Percentiles rank a stretch among this genome's conserved stretches.
Evolutionary conservation across 2,888 invertebrate species (phyloP).

Genomic region (Auanema freiburgensis): DNA sequence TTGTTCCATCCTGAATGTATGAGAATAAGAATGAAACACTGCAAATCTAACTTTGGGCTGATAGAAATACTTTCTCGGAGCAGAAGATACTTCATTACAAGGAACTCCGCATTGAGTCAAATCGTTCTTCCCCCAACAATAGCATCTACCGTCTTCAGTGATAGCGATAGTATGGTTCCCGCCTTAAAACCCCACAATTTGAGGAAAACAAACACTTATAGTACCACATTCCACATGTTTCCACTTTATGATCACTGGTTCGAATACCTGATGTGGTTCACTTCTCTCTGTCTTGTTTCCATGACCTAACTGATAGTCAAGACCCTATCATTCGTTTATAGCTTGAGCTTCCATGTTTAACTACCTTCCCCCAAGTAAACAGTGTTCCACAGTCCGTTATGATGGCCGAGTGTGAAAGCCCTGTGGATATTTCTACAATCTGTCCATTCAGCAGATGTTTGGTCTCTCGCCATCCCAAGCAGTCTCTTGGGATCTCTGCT

Average conservation of each 20-base stretch:
- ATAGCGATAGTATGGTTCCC: conserved; percentile 52
- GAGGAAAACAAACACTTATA: conserved; percentile 4
- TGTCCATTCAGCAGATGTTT: conserved; percentile 36
- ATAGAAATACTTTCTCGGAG: conserved; percentile 32
- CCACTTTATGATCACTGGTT: conserved; percentile 49
- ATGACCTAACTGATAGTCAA: conserved; percentile 58
- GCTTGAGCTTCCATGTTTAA: neutral
- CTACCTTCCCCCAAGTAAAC: conserved; percentile 58
- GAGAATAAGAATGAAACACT: neutral
- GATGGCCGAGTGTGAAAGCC: conserved; percentile 54
- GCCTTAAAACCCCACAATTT: conserved; percentile 32
- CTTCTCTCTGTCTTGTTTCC: conserved; percentile 50
- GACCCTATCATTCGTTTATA: conserved; percentile 19
- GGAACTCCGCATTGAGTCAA: conserved; percentile 44
- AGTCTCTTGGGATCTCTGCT: conserved; percentile 41
- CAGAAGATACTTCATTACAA: conserved; percentile 7
- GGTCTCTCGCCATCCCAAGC: conserved; percentile 37
- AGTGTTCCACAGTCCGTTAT: conserved; percentile 49
- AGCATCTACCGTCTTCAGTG: conserved; percentile 41
- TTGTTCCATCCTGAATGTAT: conserved; percentile 22
- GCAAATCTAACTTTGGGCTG: conserved; percentile 32
- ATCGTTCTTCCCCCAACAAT: conserved; percentile 58
- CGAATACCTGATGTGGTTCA: conserved; percentile 48
- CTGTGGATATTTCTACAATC: conserved; percentile 40
- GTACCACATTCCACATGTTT: conserved; percentile 46